These are phyloP conservation scores for Psephotus haematonotus DNA, from an alignment of 2,113 vertebrate genomes.

Conservation along the genomic window DNA sequence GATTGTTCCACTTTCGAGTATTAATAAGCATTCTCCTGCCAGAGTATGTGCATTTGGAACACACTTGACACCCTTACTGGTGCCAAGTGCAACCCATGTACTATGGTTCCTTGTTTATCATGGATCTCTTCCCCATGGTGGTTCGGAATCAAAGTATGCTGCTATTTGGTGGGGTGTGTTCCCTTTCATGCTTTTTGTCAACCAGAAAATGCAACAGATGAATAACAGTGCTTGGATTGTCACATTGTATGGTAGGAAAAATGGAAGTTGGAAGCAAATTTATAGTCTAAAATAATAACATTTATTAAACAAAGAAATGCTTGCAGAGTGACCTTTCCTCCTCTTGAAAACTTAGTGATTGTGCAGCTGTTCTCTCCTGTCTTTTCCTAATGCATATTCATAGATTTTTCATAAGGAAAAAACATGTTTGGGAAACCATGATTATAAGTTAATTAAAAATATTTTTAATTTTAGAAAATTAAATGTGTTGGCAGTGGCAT, in stretches of 20 bases:
- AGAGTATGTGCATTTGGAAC: not conserved
- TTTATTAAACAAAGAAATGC: not conserved
- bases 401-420: constrained; percentile 1
- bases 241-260: not conserved
- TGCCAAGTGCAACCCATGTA: not conserved
- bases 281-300: not conserved
- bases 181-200: not conserved
- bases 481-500: not conserved
- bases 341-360: not conserved
- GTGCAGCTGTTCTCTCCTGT: constrained; percentile 11
- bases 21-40: not conserved
- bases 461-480: constrained; percentile 36
- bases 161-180: not conserved
- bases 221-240: not conserved
- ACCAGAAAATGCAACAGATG: not conserved
- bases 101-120: not conserved
- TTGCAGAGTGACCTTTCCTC: constrained; percentile 6
- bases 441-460: constrained; percentile 50
- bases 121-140: not conserved
- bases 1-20: not conserved
- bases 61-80: not conserved
- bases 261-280: not conserved
- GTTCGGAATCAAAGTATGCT: not conserved
- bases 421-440: not conserved
- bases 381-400: constrained; percentile 20